Evolutionary conservation across 2,797 vertebrate genomes (phyloP).

Genomic region (Peromyscus attwateri): DNA sequence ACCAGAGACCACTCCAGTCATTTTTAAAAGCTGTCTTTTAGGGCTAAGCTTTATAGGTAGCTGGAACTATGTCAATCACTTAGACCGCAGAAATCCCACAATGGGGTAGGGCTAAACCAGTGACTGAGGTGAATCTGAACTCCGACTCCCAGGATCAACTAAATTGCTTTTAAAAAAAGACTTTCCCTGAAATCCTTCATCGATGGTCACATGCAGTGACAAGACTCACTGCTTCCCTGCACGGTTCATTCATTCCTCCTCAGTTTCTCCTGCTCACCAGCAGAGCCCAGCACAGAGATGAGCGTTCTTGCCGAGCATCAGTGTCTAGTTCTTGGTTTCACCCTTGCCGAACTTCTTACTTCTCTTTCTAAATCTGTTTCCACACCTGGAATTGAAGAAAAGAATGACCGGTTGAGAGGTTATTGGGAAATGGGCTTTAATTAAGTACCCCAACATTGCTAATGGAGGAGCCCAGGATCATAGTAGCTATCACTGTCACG

Average conservation of each 20-base stretch:
- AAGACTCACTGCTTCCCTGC: not conserved
- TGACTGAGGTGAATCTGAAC: not conserved
- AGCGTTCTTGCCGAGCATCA: not conserved
- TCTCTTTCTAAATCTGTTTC: conserved; percentile 22
- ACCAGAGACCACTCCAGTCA: not conserved
- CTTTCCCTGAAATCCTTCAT: not conserved
- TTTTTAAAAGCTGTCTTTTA: not conserved
- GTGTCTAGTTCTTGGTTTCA: not conserved
- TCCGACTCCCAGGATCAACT: not conserved
- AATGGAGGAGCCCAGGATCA: not conserved
- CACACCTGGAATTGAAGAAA: not conserved
- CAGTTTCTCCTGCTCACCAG: not conserved
- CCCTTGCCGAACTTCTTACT: not conserved
- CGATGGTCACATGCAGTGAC: not conserved
- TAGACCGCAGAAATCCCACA: not conserved
- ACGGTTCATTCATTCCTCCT: not conserved
- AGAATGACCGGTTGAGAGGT: not conserved
- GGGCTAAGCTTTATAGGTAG: not conserved
- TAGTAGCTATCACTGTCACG: not conserved
- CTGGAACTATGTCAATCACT: not conserved
- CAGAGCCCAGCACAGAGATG: not conserved
- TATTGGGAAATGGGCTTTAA: not conserved
- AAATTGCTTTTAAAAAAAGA: not conserved
- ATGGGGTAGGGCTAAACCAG: not conserved
- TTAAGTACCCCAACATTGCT: not conserved